Percentiles rank a stretch among this genome's conserved stretches.
Evolutionary conservation across 1,140 invertebrate genomes (phyloP).

Genomic region (Oryctes rhinoceros): DNA sequence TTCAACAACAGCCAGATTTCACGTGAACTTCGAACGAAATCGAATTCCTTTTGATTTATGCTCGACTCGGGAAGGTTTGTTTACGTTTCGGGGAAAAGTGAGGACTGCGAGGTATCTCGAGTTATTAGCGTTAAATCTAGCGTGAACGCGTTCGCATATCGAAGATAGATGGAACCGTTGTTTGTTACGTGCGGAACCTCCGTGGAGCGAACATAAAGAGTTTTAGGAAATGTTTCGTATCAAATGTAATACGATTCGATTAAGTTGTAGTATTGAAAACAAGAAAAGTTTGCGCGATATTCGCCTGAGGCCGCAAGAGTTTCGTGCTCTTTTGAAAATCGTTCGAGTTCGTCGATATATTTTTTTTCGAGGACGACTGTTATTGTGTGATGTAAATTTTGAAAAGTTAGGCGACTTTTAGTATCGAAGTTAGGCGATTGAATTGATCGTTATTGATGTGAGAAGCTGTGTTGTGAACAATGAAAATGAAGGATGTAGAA

Average conservation of each 20-base stretch:
- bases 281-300: slow-evolving; percentile 6
- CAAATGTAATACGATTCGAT: slow-evolving; percentile 25
- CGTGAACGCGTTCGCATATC: slow-evolving; percentile 27
- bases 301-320: neutral
- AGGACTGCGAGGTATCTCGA: neutral
- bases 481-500: no score
- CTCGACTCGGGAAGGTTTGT: neutral
- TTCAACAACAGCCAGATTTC: neutral
- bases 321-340: neutral
- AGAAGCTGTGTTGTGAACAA: no score
- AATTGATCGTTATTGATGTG: no score
- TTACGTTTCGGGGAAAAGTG: neutral
- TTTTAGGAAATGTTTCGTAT: slow-evolving; percentile 9
- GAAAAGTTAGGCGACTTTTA: no score
- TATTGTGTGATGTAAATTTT: neutral
- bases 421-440: no score
- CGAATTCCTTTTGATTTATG: slow-evolving; percentile 30
- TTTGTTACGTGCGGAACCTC: neutral
- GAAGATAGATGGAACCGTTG: slow-evolving; percentile 12
- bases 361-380: neutral
- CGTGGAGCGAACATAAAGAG: neutral
- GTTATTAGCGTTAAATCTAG: slow-evolving; percentile 30
- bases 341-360: neutral
- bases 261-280: slow-evolving; percentile 36
- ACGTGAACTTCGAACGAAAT: slow-evolving; percentile 1